These are phyloP conservation scores for Pocillopora grandis DNA, from an alignment of 92 coral and sea anemone species.

Conservation along the genomic window DNA sequence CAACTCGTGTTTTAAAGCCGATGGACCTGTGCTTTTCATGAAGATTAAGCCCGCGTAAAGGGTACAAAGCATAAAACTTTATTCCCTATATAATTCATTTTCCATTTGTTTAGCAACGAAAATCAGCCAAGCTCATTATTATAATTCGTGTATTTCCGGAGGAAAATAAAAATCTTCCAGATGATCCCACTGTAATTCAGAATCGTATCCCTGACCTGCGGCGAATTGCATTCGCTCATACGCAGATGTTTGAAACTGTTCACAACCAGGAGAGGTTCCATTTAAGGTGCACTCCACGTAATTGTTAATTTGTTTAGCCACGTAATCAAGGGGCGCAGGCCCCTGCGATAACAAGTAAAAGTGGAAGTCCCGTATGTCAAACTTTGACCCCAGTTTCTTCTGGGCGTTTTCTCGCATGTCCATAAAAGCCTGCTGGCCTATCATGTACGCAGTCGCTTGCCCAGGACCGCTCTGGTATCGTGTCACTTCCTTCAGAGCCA, in stretches of 20 bases:
- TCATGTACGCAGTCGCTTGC: slow-evolving; percentile 97
- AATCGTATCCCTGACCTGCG: slow-evolving; percentile 5
- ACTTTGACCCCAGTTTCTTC: slow-evolving; percentile 63
- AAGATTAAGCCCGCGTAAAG: too few relatives aligned
- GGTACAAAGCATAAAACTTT: neutral
- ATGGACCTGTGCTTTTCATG: too few relatives aligned
- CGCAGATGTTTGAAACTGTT: slow-evolving; percentile 24
- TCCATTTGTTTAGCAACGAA: neutral
- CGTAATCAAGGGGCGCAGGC: slow-evolving; percentile 73
- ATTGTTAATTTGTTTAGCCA: slow-evolving; percentile 58
- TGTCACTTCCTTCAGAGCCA: slow-evolving; percentile 92
- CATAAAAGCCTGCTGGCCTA: slow-evolving; percentile 90
- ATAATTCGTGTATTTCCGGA: slow-evolving; percentile 36
- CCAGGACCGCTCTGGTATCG: slow-evolving; percentile 98
- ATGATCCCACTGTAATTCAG: slow-evolving; percentile 13
- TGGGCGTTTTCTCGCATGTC: slow-evolving; percentile 71
- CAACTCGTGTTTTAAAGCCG: too few relatives aligned
- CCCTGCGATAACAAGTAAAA: slow-evolving; percentile 84
- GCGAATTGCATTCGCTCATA: slow-evolving; percentile 12
- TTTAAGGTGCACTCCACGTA: slow-evolving; percentile 63
- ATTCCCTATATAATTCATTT: neutral
- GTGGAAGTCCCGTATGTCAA: slow-evolving; percentile 83
- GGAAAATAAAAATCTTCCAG: slow-evolving; percentile 22
- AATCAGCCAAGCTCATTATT: neutral
- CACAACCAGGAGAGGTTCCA: slow-evolving; percentile 52